Percentiles rank a stretch among this genome's conserved stretches.
These are phyloP conservation scores for Stenoptilia bipunctidactyla DNA, from an alignment of 2,888 invertebrate species.

Conservation along the genomic window DNA sequence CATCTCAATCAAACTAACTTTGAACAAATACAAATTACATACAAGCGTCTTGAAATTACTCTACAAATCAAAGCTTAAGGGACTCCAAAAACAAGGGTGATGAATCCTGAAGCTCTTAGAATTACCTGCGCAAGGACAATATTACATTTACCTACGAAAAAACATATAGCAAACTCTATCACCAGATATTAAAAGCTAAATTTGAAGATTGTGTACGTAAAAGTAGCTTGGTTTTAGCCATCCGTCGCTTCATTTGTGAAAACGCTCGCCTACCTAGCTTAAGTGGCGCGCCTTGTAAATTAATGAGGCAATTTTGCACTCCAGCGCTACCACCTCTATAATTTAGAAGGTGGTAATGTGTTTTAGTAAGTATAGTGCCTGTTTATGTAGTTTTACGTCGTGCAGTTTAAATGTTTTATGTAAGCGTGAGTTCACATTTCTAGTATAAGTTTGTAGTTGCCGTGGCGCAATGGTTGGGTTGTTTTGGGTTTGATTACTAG, in stretches of 20 bases:
- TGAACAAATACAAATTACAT: no score
- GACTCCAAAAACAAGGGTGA: slow-evolving; percentile 29
- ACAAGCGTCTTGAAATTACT: slow-evolving; percentile 14
- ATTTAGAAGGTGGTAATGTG: slow-evolving; percentile 67
- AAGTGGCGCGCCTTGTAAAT: slow-evolving; percentile 26
- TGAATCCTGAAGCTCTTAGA: slow-evolving; percentile 34
- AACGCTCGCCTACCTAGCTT: slow-evolving; percentile 42
- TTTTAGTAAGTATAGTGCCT: slow-evolving; percentile 8
- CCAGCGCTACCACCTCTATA: slow-evolving; percentile 54
- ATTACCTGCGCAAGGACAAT: slow-evolving; percentile 18
- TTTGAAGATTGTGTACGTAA: not conserved
- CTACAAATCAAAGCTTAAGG: slow-evolving; percentile 47
- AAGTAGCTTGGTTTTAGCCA: no score
- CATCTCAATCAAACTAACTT: no score
- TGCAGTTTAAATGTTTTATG: slow-evolving; percentile 19
- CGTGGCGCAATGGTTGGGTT: no score
- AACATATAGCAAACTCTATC: slow-evolving; percentile 10
- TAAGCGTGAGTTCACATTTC: no score
- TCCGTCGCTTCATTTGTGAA: slow-evolving; percentile 53
- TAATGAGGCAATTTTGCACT: slow-evolving; percentile 66
- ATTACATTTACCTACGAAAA: slow-evolving; percentile 10
- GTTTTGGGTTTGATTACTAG: no score
- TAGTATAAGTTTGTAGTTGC: no score
- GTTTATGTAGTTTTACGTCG: slow-evolving; percentile 12
- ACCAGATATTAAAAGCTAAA: not conserved